Evolutionary conservation across 2,797 vertebrate species (phyloP), one percentile per base, ranked within the genome.

Genomic region (Malurus leucopterus): DNA sequence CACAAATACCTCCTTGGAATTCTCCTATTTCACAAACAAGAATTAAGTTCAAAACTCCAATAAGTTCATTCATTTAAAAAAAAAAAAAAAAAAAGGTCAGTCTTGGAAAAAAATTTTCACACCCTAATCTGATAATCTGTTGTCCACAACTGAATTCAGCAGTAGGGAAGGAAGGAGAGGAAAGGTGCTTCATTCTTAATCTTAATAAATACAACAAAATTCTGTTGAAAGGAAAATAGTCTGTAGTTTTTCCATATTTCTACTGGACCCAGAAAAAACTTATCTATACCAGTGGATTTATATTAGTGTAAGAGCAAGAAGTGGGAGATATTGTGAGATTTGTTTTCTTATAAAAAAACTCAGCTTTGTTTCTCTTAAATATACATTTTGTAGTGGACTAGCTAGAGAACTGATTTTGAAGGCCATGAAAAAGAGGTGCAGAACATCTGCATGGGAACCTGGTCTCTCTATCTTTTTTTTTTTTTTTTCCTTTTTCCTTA

Each of bases 401-500:
- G n/a, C 23, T 49, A 54, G 32, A 67, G 49, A 73, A 62, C 73
- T 81, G 67, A 75, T 89, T 83, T 80, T 80, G 89, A 93, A 84
- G 55, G 43, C 70, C 83, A 59, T 70, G 63, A 46, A 77, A 93
- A 94, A 84, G 64, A 78, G 34, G 55, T 93, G 70, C 62, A 62
- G 67, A 91, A 91, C 89, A 87, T 91, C 93, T 93, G 63, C 79
- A 92, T 85, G 90, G 86, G 91, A 95, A 85, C 75, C 65, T 71
- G 34, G 64, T 82, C 65, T 79, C 49, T 53, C 19, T 61, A 15
- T 14, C 9, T 15, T 36, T 46, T 36, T 9, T 38, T 43, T 38
- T 43, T 34, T 49, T 40, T 64, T 41, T 22, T 0, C 0, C 6
- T 46, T 84, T 86, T 91, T 40, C 47, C n/a, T 46, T 90, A 74